Evolutionary conservation across 2,888 invertebrate species (phyloP).

Genomic region (Rhaphigaster nebulosa): DNA sequence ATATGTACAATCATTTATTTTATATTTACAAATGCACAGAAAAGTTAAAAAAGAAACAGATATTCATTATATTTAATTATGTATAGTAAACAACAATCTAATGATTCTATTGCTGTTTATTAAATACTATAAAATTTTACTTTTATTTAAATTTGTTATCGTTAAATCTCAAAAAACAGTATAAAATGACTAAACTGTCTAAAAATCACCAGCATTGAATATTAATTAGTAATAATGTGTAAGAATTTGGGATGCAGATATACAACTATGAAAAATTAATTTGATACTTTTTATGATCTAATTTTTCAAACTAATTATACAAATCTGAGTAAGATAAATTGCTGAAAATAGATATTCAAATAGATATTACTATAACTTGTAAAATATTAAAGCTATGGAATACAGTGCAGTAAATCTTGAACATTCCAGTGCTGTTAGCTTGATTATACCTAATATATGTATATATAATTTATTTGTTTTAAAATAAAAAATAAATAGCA

Average conservation of each 20-base stretch:
- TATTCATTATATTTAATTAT: background rate
- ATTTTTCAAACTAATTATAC: slow-evolving; percentile 11
- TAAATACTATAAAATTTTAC: background rate
- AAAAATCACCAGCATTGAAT: slow-evolving; percentile 4
- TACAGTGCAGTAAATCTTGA: slow-evolving; percentile 33
- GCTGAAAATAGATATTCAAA: slow-evolving; percentile 38
- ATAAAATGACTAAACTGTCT: slow-evolving; percentile 13
- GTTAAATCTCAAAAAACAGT: slow-evolving; percentile 28
- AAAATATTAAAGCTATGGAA: slow-evolving; percentile 27
- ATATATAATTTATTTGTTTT: slow-evolving; percentile 3
- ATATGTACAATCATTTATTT: slow-evolving; percentile 58
- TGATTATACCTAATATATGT: slow-evolving; percentile 24
- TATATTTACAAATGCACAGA: slow-evolving; percentile 53
- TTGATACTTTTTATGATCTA: background rate
- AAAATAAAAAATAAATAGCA: background rate
- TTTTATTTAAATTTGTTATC: background rate
- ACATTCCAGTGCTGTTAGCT: slow-evolving; percentile 32
- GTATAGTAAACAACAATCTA: background rate
- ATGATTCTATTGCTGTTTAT: slow-evolving; percentile 24
- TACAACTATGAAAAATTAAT: slow-evolving; percentile 28
- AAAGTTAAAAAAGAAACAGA: background rate
- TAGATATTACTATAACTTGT: slow-evolving; percentile 37
- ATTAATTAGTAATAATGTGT: background rate
- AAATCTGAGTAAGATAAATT: slow-evolving; percentile 30
- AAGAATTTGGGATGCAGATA: slow-evolving; percentile 22